These are phyloP conservation scores for Maconellicoccus hirsutus DNA, from an alignment of 1,140 invertebrate species.

Conservation along the genomic window DNA sequence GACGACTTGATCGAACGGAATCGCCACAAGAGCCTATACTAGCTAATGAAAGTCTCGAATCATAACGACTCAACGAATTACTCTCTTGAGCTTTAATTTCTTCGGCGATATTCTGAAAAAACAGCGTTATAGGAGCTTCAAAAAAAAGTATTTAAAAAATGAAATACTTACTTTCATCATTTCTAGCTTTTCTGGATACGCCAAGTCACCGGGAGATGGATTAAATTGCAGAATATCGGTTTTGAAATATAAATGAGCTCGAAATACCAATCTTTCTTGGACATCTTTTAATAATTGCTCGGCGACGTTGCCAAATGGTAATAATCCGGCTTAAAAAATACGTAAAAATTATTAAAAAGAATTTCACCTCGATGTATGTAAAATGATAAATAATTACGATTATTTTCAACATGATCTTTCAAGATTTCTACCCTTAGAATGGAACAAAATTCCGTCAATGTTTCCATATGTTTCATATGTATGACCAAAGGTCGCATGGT, in stretches of 20 bases:
- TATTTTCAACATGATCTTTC: conserved; percentile 81
- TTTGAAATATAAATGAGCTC: conserved; percentile 86
- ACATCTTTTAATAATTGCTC: conserved; percentile 87
- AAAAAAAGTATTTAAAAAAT: background rate
- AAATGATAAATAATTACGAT: conserved; percentile 44
- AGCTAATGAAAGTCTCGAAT: conserved; percentile 51
- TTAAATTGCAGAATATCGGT: conserved; percentile 81
- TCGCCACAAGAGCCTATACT: conserved; percentile 46
- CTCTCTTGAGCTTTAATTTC: conserved; percentile 48
- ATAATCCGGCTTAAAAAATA: conserved; percentile 46
- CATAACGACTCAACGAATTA: conserved; percentile 43
- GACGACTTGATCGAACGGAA: background rate
- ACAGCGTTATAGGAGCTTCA: background rate
- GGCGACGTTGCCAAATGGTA: conserved; percentile 71
- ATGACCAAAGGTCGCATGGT: conserved; percentile 88
- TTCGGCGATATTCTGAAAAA: conserved; percentile 53
- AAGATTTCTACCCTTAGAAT: conserved; percentile 89
- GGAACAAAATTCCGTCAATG: conserved; percentile 88
- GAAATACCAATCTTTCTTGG: conserved; percentile 90
- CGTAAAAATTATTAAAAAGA: conserved; percentile 23
- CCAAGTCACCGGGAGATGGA: conserved; percentile 86
- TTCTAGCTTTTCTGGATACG: conserved; percentile 92
- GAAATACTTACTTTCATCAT: conserved; percentile 70
- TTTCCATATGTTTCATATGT: conserved; percentile 95
- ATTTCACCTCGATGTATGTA: background rate